These are phyloP conservation scores for Campylorhamphus procurvoides DNA, from an alignment of 2,113 vertebrate genomes.

Conservation along the genomic window DNA sequence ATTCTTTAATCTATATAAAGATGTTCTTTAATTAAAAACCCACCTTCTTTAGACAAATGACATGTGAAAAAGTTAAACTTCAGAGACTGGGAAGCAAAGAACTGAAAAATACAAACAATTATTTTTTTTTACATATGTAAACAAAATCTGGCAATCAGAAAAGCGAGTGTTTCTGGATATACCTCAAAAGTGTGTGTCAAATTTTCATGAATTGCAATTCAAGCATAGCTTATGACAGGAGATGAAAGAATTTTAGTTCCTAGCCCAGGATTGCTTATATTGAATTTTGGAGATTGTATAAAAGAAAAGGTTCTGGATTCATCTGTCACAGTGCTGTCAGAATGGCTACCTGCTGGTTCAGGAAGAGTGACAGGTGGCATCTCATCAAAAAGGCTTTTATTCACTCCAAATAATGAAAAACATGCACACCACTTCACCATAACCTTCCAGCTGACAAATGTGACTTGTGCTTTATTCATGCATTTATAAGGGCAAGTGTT, in stretches of 20 bases:
- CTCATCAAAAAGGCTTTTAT: conserved; percentile 5
- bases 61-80: not conserved
- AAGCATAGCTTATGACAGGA: not conserved
- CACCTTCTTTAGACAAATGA: not conserved
- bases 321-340: not conserved
- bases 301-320: not conserved
- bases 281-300: not conserved
- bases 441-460: not conserved
- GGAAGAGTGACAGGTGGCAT: not conserved
- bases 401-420: not conserved
- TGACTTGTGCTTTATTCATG: not conserved
- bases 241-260: not conserved
- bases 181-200: not conserved
- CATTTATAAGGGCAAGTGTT: not conserved
- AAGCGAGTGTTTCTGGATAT: not conserved
- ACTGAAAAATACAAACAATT: not conserved
- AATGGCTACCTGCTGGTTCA: not conserved
- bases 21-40: not conserved
- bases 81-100: not conserved
- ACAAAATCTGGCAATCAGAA: not conserved
- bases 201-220: not conserved
- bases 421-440: not conserved
- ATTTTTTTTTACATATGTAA: not conserved
- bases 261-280: not conserved
- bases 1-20: not conserved